Evolutionary conservation across 1,140 invertebrate genomes (phyloP).

Genomic region (Dendroctonus ponderosae): DNA sequence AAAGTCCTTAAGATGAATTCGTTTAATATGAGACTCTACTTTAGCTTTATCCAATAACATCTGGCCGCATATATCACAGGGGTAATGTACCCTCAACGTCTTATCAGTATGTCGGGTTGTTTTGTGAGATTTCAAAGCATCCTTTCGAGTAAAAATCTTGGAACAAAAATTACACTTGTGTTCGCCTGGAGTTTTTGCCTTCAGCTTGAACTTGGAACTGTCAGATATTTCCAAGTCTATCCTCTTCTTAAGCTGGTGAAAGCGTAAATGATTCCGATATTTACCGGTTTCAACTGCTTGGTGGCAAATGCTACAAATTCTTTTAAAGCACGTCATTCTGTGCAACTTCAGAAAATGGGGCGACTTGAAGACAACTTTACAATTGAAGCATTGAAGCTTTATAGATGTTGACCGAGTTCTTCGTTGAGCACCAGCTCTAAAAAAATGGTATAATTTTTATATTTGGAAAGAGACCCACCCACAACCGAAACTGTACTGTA

Average conservation of each 20-base stretch:
- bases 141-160: conserved; percentile 4
- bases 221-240: too few relatives aligned
- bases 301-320: too few relatives aligned
- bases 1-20: conserved; percentile 15
- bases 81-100: conserved; percentile 1
- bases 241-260: too few relatives aligned
- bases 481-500: too few relatives aligned
- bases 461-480: too few relatives aligned
- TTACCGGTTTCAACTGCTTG: too few relatives aligned
- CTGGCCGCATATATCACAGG: conserved; percentile 10
- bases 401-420: not conserved
- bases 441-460: too few relatives aligned
- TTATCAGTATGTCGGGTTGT: conserved; percentile 6
- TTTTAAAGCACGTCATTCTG: not conserved
- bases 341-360: not conserved
- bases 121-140: conserved; percentile 12
- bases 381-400: not conserved
- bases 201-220: too few relatives aligned
- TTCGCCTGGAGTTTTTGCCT: too few relatives aligned
- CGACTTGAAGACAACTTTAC: not conserved
- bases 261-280: too few relatives aligned
- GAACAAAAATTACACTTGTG: conserved; percentile 1
- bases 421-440: too few relatives aligned
- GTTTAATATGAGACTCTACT: conserved; percentile 13
- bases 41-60: conserved; percentile 4